phyloP scores from a whole-genome alignment of 2,888 invertebrate species.

The Cantharis nigra region DNA sequence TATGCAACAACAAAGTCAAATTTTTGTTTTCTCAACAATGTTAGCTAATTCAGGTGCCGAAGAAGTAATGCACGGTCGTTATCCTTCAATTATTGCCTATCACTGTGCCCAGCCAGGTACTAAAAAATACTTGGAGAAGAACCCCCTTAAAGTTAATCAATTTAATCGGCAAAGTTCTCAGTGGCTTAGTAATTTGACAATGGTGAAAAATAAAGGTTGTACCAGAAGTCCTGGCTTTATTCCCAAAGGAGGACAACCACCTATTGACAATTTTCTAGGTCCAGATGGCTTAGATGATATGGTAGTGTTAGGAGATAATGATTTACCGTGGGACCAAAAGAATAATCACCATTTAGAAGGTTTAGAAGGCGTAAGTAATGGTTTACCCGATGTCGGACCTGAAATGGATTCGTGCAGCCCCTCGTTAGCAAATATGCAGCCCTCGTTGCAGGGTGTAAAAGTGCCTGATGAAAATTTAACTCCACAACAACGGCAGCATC shows the following conservation, averaged over 20 bases:
- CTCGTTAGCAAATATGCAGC: slow-evolving; percentile 60
- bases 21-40: slow-evolving; percentile 95
- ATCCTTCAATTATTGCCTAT: slow-evolving; percentile 89
- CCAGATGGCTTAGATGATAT: slow-evolving; percentile 56
- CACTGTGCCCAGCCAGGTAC: slow-evolving; percentile 95
- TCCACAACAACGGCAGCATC: slow-evolving; percentile 91
- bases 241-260: slow-evolving; percentile 48
- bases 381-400: slow-evolving; percentile 52
- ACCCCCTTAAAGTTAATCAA: slow-evolving; percentile 87
- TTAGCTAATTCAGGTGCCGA: slow-evolving; percentile 96
- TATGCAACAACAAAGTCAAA: slow-evolving; percentile 96
- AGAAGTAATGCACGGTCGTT: slow-evolving; percentile 86
- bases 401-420: slow-evolving; percentile 60
- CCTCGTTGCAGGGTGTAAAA: slow-evolving; percentile 76
- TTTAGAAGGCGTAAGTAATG: slow-evolving; percentile 54
- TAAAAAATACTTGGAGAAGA: slow-evolving; percentile 93
- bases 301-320: slow-evolving; percentile 52
- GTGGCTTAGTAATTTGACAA: slow-evolving; percentile 78
- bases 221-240: slow-evolving; percentile 62
- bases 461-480: slow-evolving; percentile 95
- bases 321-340: slow-evolving; percentile 60
- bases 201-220: slow-evolving; percentile 73
- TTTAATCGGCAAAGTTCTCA: slow-evolving; percentile 83
- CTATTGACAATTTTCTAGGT: slow-evolving; percentile 52
- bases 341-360: slow-evolving; percentile 53